Evolutionary conservation across 2,797 vertebrate genomes (phyloP).

Genomic region (Atherinosoma microstoma): DNA sequence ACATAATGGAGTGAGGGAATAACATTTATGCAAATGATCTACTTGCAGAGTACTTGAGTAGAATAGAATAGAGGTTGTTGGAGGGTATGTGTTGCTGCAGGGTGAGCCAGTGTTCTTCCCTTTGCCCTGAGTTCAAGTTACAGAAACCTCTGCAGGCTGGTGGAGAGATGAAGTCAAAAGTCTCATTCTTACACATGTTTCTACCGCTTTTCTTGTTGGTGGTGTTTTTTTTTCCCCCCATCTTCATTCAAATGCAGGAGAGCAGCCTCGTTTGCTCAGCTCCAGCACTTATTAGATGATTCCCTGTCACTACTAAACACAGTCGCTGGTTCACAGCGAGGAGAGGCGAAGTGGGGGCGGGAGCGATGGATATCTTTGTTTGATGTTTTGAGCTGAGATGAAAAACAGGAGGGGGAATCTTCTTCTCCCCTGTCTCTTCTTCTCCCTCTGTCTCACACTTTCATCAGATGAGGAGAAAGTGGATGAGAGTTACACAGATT

Average conservation of each 20-base stretch:
- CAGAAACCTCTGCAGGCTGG: slow-evolving; percentile 43
- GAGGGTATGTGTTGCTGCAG: slow-evolving; percentile 51
- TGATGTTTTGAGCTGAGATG: slow-evolving; percentile 65
- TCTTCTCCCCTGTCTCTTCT: slow-evolving; percentile 29
- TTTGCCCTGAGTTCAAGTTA: slow-evolving; percentile 51
- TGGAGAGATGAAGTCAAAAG: slow-evolving; percentile 44
- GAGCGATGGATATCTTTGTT: slow-evolving; percentile 78
- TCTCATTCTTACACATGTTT: slow-evolving; percentile 10
- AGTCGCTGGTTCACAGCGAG: slow-evolving; percentile 46
- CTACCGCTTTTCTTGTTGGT: not conserved
- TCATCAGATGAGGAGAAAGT: slow-evolving; percentile 30
- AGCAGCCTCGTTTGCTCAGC: slow-evolving; percentile 51
- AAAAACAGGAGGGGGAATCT: slow-evolving; percentile 62
- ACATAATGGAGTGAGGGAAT: not conserved
- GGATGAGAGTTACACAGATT: slow-evolving; percentile 36
- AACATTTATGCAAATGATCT: not conserved
- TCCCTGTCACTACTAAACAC: slow-evolving; percentile 68
- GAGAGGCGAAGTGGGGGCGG: slow-evolving; percentile 53
- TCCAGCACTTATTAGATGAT: slow-evolving; percentile 58
- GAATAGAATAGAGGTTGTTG: slow-evolving; percentile 21
- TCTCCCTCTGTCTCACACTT: slow-evolving; percentile 28
- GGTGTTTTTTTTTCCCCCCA: not conserved
- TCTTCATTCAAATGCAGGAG: slow-evolving; percentile 26
- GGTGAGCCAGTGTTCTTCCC: slow-evolving; percentile 54
- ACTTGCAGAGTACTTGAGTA: not conserved